phyloP scores from a whole-genome alignment of 2,113 vertebrate genomes.

The Pluvianellus socialis region DNA sequence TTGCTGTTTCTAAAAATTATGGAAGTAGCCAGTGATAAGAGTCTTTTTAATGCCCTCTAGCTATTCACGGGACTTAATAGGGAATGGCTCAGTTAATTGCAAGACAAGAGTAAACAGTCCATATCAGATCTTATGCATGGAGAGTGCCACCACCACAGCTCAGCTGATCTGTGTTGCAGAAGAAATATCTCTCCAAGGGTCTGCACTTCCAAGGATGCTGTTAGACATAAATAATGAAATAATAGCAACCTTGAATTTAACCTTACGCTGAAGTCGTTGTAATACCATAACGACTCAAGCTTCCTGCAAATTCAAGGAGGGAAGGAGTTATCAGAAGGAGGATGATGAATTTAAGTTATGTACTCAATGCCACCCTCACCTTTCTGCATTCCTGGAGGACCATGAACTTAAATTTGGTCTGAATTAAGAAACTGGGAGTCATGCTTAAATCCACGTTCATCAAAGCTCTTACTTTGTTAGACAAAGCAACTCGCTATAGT shows the following conservation, averaged over 20 bases:
- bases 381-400: not conserved
- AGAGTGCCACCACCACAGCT: not conserved
- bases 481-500: not conserved
- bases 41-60: conserved; percentile 15
- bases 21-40: conserved; percentile 64
- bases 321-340: not conserved
- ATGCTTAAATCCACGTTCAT: not conserved
- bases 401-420: not conserved
- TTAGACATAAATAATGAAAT: not conserved
- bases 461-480: not conserved
- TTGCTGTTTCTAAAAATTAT: conserved; percentile 72
- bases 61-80: not conserved
- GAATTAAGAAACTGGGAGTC: not conserved
- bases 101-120: not conserved
- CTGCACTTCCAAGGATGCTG: not conserved
- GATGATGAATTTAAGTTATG: not conserved
- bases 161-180: not conserved
- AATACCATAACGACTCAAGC: not conserved
- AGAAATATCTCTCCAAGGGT: not conserved
- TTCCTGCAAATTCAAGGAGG: not conserved
- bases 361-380: not conserved
- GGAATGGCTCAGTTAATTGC: conserved; percentile 1
- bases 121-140: not conserved
- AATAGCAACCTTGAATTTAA: not conserved
- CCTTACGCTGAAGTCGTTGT: not conserved